phyloP scores from a whole-genome alignment of 2,113 vertebrate genomes.

The Dendropsophus ebraccatus region DNA sequence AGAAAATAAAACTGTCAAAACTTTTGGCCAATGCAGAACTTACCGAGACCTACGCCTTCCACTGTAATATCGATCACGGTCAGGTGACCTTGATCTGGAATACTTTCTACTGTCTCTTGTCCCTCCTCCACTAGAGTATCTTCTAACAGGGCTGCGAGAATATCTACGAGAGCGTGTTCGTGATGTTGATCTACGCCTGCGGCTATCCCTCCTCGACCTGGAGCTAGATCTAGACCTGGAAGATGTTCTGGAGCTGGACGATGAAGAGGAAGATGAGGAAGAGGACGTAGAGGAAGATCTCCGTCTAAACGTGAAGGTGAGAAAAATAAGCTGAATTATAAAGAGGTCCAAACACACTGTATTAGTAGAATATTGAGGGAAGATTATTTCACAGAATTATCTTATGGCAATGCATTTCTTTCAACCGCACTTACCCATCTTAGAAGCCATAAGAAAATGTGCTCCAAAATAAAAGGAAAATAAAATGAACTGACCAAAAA shows the following conservation, averaged over 20 bases:
- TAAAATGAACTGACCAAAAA: background rate
- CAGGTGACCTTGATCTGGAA: conserved; percentile 76
- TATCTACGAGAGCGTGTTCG: conserved; percentile 79
- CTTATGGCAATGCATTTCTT: too few species aligned
- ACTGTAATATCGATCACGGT: conserved; percentile 72
- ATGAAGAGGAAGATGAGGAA: conserved; percentile 76
- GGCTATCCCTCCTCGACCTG: conserved; percentile 74
- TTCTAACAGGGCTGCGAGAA: conserved; percentile 71
- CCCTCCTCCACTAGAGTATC: conserved; percentile 77
- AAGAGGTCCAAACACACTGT: background rate
- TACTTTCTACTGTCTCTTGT: conserved; percentile 74
- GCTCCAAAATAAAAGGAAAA: too few species aligned
- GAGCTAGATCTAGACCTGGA: conserved; percentile 81
- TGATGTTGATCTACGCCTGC: conserved; percentile 75
- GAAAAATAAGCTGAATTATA: background rate
- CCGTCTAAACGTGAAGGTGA: conserved; percentile 39
- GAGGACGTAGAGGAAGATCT: conserved; percentile 72
- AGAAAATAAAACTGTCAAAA: too few species aligned
- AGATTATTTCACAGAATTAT: background rate
- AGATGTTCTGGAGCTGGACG: conserved; percentile 75
- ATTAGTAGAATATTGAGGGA: background rate
- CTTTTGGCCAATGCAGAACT: background rate
- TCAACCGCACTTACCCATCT: background rate
- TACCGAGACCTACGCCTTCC: conserved; percentile 48
- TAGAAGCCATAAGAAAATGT: too few species aligned